phyloP scores from a whole-genome alignment of 2,888 invertebrate genomes.

The Ectropis crepuscularia region DNA sequence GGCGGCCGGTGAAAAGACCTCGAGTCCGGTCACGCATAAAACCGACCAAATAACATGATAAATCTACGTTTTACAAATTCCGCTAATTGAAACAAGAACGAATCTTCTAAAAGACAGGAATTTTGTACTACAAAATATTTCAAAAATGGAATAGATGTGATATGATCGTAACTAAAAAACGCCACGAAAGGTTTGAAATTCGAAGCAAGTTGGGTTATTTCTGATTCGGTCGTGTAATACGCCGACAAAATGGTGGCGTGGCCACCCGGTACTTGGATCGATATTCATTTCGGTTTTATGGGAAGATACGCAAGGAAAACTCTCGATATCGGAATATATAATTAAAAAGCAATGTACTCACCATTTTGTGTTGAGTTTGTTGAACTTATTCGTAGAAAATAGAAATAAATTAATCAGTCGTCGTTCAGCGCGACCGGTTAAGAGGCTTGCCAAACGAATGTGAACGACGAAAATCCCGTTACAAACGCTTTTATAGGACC shows the following conservation, averaged over 20 bases:
- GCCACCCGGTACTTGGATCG: constrained; percentile 57
- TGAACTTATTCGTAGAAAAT: constrained; percentile 72
- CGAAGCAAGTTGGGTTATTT: constrained; percentile 15
- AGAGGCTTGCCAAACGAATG: constrained; percentile 89
- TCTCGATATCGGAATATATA: constrained; percentile 19
- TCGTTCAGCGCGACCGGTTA: constrained; percentile 87
- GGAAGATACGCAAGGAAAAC: constrained; percentile 24
- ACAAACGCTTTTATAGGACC: constrained; percentile 83
- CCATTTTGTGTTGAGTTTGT: constrained; percentile 81
- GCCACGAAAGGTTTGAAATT: neutral
- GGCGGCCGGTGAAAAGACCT: constrained; percentile 48
- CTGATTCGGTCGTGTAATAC: constrained; percentile 45
- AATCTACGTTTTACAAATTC: too few species aligned
- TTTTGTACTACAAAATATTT: constrained; percentile 5
- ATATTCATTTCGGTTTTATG: neutral
- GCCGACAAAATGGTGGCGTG: constrained; percentile 78
- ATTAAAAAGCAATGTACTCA: constrained; percentile 59
- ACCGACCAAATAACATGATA: constrained; percentile 1
- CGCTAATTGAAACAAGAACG: constrained; percentile 40
- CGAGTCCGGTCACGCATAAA: constrained; percentile 40
- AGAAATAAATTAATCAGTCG: constrained; percentile 81
- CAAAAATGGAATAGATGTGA: neutral
- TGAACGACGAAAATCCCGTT: constrained; percentile 75
- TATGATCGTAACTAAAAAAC: constrained; percentile 1
- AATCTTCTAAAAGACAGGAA: constrained; percentile 33